Conservation (phyloP, 2,113 vertebrate species). For the Crotalus horridus region DNA sequence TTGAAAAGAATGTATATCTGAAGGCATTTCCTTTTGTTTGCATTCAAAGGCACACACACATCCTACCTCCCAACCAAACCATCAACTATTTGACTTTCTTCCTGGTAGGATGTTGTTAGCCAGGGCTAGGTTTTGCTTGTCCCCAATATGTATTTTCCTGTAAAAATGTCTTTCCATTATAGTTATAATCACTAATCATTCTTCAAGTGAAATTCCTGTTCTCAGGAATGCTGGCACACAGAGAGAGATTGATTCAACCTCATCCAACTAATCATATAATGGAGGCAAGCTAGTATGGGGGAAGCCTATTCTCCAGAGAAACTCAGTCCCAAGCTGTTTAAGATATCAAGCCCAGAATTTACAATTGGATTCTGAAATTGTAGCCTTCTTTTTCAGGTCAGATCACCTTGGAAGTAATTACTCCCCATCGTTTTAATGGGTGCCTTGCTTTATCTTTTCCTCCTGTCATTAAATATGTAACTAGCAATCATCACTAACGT, state of each 20-base stretch:
- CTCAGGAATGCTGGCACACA: background rate
- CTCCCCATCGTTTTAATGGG: constrained; percentile 6
- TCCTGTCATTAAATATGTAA: constrained; percentile 4
- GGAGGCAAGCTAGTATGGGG: background rate
- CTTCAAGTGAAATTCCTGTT: background rate
- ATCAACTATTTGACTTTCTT: background rate
- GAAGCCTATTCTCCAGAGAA: background rate
- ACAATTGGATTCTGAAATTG: background rate
- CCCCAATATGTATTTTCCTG: background rate
- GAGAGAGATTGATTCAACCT: background rate
- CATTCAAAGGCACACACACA: background rate
- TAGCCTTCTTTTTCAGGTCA: constrained; percentile 2
- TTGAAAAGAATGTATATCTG: background rate
- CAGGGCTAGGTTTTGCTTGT: background rate
- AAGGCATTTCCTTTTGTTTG: background rate
- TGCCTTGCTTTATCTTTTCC: background rate
- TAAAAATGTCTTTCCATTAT: background rate
- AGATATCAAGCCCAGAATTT: background rate
- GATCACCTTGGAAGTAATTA: constrained; percentile 9
- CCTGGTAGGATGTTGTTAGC: background rate
- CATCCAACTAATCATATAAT: background rate
- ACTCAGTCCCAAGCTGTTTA: background rate
- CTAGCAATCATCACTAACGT: constrained; percentile 7
- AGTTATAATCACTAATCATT: background rate
- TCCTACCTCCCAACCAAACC: background rate